A percentile compares a stretch with the other conserved stretches of the same genome.
phyloP scores from a whole-genome alignment of 2,888 invertebrate genomes.

The Antitype chi region DNA sequence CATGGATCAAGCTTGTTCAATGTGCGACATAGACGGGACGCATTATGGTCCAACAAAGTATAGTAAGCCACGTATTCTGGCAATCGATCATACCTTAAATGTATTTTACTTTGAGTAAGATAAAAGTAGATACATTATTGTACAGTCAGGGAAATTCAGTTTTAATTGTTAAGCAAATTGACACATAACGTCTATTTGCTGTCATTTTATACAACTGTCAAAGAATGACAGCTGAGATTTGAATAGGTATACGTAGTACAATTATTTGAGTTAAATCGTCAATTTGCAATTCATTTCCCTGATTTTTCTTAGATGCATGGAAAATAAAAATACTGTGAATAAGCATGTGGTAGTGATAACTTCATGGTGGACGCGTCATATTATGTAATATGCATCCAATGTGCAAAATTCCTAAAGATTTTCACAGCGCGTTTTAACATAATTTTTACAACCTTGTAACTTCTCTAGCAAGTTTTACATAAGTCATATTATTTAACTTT shows the following conservation, averaged over 20 bases:
- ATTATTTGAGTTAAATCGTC: too few species aligned
- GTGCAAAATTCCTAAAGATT: slow-evolving; percentile 11
- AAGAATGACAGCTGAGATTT: not conserved
- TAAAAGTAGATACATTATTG: not conserved
- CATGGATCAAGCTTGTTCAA: not conserved
- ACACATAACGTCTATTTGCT: not conserved
- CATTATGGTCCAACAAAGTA: not conserved
- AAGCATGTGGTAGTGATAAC: not conserved
- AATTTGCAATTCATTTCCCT: not conserved
- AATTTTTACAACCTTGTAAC: not conserved
- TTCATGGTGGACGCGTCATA: not conserved
- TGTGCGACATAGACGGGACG: not conserved
- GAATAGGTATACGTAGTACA: not conserved
- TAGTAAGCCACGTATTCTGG: not conserved
- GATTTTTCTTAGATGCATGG: not conserved
- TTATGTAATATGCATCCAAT: not conserved
- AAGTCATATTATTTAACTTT: not conserved
- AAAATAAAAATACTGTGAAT: not conserved
- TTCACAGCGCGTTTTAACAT: not conserved
- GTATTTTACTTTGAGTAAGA: not conserved
- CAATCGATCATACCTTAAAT: not conserved
- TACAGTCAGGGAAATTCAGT: not conserved
- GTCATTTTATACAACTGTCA: not conserved
- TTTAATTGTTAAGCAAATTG: not conserved
- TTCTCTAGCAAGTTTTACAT: not conserved